These are phyloP conservation scores for Myathropa florea DNA, from an alignment of 2,888 invertebrate species.

Conservation along the genomic window DNA sequence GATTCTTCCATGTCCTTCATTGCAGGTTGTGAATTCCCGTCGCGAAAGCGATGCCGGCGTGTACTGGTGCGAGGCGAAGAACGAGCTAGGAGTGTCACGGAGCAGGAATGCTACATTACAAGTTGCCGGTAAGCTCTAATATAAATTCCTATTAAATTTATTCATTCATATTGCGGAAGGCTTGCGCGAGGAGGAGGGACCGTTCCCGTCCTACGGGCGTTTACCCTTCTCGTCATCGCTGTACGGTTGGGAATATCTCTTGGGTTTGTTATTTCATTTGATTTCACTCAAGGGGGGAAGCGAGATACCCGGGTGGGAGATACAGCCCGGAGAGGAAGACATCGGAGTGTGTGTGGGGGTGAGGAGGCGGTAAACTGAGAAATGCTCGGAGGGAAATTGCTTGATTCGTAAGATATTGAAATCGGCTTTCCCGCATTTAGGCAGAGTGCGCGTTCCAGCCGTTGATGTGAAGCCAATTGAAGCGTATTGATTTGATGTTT, in stretches of 20 bases:
- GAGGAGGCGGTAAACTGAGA: not conserved
- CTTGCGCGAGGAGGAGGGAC: not conserved
- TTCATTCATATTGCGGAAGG: slow-evolving; percentile 64
- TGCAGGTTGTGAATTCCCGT: slow-evolving; percentile 88
- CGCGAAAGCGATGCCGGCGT: slow-evolving; percentile 92
- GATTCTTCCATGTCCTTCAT: slow-evolving; percentile 68
- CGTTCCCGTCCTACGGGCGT: slow-evolving; percentile 22
- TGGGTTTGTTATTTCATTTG: slow-evolving; percentile 62
- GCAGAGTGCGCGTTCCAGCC: not conserved
- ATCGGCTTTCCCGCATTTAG: slow-evolving; percentile 57
- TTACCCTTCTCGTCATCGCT: not conserved
- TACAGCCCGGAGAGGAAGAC: not conserved
- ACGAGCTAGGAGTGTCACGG: slow-evolving; percentile 89
- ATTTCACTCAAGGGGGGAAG: not conserved
- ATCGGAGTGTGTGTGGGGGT: not conserved
- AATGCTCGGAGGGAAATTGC: slow-evolving; percentile 46
- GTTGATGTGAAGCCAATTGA: slow-evolving; percentile 62
- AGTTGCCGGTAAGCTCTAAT: slow-evolving; percentile 87
- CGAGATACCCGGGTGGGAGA: not conserved
- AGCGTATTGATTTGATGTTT: slow-evolving; percentile 71
- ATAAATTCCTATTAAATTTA: slow-evolving; percentile 71
- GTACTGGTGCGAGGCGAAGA: slow-evolving; percentile 94
- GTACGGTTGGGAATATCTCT: slow-evolving; percentile 21
- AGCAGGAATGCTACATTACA: slow-evolving; percentile 93
- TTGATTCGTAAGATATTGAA: slow-evolving; percentile 65